Base-by-base conservation (phyloP, 2,797 vertebrate genomes). In the Pseudochirops cupreus region DNA sequence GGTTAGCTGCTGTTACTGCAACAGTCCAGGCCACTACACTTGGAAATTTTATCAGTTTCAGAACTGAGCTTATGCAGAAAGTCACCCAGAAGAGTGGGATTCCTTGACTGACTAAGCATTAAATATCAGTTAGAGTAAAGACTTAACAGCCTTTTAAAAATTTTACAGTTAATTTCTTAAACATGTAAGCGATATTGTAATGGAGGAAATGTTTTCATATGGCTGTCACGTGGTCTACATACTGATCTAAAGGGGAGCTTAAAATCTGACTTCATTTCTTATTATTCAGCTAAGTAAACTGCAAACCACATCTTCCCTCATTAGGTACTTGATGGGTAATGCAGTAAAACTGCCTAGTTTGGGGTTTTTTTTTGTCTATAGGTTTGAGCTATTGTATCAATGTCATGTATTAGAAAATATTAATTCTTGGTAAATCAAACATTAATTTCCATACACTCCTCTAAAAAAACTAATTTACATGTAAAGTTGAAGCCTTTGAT, bases 241-340 rank as follows among this genome's bases (percentile, higher is more conserved):
- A 52, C 92, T 95, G 94, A 95, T 96, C 58, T 91, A 57, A 53
- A 92, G 0, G 5, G 26, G 82, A 92, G 74, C 91, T 92, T 97
- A 94, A 96, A 97, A 97, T 24, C 13, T 16, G 0, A n/a, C 95
- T 97, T 96, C 74, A 89, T 92, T 97, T 95, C 52, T 97, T 95
- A 92, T 1, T 56, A 92, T 93, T 92, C 28, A 90, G 2, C 67
- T 95, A 91, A 96, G 92, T 91, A 93, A 87, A 91, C 53, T 92
- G 92, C 46, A 21, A 94, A 94, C 56, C 95, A 91, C 90, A 46
- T 67, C 46, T 58, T 94, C 96, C 89, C 90, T 91, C 5, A 95
- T 93, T 55, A 97, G 18, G 2, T 53, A 50, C 39, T 58, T 33
- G 28, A 94, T 62, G 96, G 92, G 95, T 62, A 31, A 33, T 93